Percentiles rank a stretch among this genome's conserved stretches.
phyloP scores from a whole-genome alignment of 2,888 invertebrate genomes.

The Drosophila koepferae region DNA sequence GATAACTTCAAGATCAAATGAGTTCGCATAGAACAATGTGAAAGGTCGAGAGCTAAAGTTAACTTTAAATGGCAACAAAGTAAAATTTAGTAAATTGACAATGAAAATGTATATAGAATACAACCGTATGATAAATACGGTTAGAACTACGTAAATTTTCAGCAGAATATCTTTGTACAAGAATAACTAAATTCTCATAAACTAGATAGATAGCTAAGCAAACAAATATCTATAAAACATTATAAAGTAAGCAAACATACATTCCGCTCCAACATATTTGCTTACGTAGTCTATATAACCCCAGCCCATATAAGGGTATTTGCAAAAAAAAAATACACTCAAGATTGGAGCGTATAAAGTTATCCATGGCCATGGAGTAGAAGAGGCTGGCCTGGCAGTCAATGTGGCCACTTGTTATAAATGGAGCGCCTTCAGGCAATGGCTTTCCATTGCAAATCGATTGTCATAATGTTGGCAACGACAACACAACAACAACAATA shows the following conservation, averaged over 20 bases:
- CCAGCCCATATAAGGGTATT: conserved; percentile 13
- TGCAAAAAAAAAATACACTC: conserved; percentile 45
- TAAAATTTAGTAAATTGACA: not conserved
- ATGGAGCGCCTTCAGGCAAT: conserved; percentile 76
- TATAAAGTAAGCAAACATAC: not conserved
- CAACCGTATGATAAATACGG: fast-evolving
- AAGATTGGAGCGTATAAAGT: conserved; percentile 50
- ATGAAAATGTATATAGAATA: not conserved
- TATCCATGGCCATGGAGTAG: conserved; percentile 37
- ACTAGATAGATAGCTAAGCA: not conserved
- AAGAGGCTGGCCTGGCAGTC: conserved; percentile 33
- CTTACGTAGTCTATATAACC: not conserved
- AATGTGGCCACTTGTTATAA: conserved; percentile 77
- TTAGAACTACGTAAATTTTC: not conserved
- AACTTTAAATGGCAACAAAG: not conserved
- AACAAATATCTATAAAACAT: not conserved
- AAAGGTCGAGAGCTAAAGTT: not conserved
- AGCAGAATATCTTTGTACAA: not conserved
- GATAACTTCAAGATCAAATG: not conserved
- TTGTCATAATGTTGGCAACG: conserved; percentile 75
- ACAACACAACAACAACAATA: conserved; percentile 22
- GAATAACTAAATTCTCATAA: not conserved
- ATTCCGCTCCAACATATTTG: not conserved
- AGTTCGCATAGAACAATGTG: not conserved
- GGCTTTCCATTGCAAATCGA: conserved; percentile 81